A percentile compares a stretch with the other conserved stretches of the same genome.
These are phyloP conservation scores for Lysiphlebus fabarum DNA, from an alignment of 1,140 invertebrate species.

Conservation along the genomic window DNA sequence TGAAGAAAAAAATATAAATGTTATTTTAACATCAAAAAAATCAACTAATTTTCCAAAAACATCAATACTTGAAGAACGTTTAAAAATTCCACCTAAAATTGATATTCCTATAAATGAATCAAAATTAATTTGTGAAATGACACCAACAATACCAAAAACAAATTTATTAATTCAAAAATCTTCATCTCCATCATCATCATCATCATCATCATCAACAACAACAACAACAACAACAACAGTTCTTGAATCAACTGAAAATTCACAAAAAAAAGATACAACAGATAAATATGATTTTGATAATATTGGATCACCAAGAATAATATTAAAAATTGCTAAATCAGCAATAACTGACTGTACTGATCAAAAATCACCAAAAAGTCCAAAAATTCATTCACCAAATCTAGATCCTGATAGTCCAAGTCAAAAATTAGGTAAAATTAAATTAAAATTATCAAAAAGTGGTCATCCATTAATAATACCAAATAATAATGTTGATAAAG, in stretches of 20 bases:
- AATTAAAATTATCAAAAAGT: conserved; percentile 49
- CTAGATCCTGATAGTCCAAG: conserved; percentile 49
- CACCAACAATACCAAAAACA: conserved; percentile 34
- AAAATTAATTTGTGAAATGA: conserved; percentile 26
- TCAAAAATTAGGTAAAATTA: conserved; percentile 52
- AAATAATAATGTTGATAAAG: conserved; percentile 43
- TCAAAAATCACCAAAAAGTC: conserved; percentile 51
- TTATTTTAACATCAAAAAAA: too few species aligned
- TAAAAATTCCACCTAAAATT: conserved; percentile 48
- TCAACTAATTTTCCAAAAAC: conserved; percentile 35
- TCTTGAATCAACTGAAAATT: conserved; percentile 35
- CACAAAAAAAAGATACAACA: conserved; percentile 39
- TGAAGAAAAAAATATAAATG: too few species aligned
- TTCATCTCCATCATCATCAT: too few species aligned
- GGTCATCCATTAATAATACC: conserved; percentile 53
- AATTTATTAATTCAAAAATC: conserved; percentile 44
- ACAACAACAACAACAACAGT: too few species aligned
- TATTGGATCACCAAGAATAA: conserved; percentile 50
- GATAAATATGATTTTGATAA: conserved; percentile 46
- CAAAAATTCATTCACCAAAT: conserved; percentile 53
- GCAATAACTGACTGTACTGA: conserved; percentile 51
- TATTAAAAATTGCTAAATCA: conserved; percentile 53
- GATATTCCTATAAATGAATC: conserved; percentile 44
- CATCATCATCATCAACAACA: too few species aligned
- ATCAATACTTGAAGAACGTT: conserved; percentile 45